phyloP scores from a whole-genome alignment of 2,797 vertebrate genomes.

The Gobionotothen gibberifrons region DNA sequence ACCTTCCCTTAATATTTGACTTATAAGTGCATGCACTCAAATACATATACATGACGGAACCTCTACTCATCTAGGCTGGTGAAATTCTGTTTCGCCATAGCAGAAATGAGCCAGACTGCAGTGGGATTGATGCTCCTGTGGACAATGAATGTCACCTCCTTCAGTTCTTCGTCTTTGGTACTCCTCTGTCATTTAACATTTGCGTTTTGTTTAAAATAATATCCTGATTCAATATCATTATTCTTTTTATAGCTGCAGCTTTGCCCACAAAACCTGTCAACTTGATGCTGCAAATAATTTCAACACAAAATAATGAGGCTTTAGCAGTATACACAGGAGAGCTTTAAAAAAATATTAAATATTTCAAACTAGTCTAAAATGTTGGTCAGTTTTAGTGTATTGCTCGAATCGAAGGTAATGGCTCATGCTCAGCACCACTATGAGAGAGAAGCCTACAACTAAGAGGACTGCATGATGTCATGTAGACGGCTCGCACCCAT shows the following conservation, averaged over 20 bases:
- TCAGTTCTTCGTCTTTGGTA: conserved; percentile 2
- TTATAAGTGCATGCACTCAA: conserved; percentile 1
- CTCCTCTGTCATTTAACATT: conserved; percentile 12
- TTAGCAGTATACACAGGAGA: background rate
- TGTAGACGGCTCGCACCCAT: background rate
- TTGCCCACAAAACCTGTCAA: background rate
- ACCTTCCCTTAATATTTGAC: conserved; percentile 20
- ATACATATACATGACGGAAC: conserved; percentile 14
- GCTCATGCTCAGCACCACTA: background rate
- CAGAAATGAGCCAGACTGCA: conserved; percentile 33
- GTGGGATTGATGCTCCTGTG: background rate
- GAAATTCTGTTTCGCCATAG: conserved; percentile 8
- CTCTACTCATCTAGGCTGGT: background rate
- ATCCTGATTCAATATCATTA: background rate
- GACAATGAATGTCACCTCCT: conserved; percentile 2
- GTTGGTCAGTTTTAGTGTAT: background rate
- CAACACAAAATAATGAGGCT: background rate
- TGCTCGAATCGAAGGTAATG: background rate
- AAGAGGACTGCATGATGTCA: conserved; percentile 11
- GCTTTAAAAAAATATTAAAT: background rate
- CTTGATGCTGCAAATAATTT: background rate
- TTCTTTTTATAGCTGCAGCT: background rate
- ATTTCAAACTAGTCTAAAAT: background rate
- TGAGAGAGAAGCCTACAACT: background rate
- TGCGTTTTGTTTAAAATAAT: conserved; percentile 2